A percentile compares a stretch with the other conserved stretches of the same genome.
These are phyloP conservation scores for Yponomeuta evonymella DNA, from an alignment of 2,888 invertebrate genomes.

Conservation along the genomic window DNA sequence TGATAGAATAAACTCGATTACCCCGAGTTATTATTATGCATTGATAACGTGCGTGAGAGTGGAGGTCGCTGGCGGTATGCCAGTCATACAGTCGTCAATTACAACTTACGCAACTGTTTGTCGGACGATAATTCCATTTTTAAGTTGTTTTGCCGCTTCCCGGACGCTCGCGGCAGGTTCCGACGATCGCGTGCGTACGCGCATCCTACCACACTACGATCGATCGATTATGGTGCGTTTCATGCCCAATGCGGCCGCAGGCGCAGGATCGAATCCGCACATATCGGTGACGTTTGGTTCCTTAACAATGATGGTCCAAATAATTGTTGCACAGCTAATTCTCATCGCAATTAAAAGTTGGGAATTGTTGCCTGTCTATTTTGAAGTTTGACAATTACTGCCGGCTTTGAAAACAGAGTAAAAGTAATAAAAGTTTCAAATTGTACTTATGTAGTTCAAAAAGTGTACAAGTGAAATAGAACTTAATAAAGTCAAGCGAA, in stretches of 20 bases:
- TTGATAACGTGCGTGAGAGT: background rate
- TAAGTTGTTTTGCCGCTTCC: slow-evolving; percentile 53
- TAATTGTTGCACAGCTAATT: too few relatives aligned
- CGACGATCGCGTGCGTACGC: slow-evolving; percentile 56
- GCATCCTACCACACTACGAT: slow-evolving; percentile 19
- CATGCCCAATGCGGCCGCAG: background rate
- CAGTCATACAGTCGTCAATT: background rate
- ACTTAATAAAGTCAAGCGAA: background rate
- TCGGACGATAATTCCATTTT: slow-evolving; percentile 38
- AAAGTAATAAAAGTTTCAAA: background rate
- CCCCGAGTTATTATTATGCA: background rate
- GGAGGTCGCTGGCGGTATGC: background rate
- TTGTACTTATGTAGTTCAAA: background rate
- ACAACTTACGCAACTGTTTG: slow-evolving; percentile 31
- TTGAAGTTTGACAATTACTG: background rate
- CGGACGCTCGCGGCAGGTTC: slow-evolving; percentile 54
- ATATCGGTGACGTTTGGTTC: too few relatives aligned
- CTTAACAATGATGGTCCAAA: too few relatives aligned
- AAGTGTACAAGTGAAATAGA: background rate
- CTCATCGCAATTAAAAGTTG: too few relatives aligned
- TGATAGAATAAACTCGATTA: too few relatives aligned
- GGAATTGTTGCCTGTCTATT: background rate
- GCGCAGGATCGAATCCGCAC: too few relatives aligned
- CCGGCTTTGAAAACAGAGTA: background rate
- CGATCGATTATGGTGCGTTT: background rate